Conservation (phyloP, 2,888 invertebrate genomes). For the Neelides folsomi region DNA sequence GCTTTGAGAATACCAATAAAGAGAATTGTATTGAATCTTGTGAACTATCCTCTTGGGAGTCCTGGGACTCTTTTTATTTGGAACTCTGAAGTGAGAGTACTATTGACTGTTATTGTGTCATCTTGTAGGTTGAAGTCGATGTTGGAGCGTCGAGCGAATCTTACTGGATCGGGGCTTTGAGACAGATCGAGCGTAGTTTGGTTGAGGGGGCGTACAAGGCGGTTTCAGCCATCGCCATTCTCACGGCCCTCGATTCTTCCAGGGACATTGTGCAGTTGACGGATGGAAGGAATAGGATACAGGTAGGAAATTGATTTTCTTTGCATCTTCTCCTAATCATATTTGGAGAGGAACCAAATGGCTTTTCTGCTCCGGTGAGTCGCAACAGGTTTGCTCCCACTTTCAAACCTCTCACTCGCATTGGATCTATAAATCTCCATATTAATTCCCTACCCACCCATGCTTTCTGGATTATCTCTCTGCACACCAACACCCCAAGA, state of each 20-base stretch:
- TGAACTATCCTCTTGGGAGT: conserved; percentile 1
- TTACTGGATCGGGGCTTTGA: conserved; percentile 52
- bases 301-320: conserved; percentile 42
- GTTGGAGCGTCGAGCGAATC: conserved; percentile 39
- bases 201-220: conserved; percentile 62
- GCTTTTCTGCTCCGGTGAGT: no score
- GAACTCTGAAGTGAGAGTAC: neutral
- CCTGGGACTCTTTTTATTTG: neutral
- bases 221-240: conserved; percentile 63
- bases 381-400: neutral
- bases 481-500: no score
- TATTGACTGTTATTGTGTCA: neutral
- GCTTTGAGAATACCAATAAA: no score
- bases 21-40: no score
- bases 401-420: neutral
- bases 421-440: neutral
- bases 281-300: conserved; percentile 67
- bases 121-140: conserved; percentile 26
- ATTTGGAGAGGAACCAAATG: neutral
- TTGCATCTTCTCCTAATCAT: neutral
- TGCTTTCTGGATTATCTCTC: no score
- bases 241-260: conserved; percentile 72
- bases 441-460: neutral
- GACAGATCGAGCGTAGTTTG: conserved; percentile 65
- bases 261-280: conserved; percentile 77